Conservation (phyloP, 2,797 vertebrate genomes). For the Propithecus perrieri region DNA sequence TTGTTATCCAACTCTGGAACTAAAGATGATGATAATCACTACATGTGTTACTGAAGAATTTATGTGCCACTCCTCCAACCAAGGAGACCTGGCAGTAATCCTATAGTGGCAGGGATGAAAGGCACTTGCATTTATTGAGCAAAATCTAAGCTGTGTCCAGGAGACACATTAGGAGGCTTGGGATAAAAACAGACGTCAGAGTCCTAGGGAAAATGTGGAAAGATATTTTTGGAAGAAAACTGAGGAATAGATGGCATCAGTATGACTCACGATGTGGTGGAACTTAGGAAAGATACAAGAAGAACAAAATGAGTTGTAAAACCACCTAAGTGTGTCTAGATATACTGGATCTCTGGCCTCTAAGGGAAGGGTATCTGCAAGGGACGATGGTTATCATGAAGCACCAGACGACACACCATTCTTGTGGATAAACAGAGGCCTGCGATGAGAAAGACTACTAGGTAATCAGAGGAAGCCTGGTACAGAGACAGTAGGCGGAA, state of each 20-base stretch:
- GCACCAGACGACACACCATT: neutral
- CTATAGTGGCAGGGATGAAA: conserved; percentile 1
- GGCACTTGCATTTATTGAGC: conserved; percentile 33
- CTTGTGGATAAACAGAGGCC: neutral
- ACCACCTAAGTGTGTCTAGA: neutral
- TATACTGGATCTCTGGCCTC: neutral
- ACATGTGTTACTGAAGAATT: neutral
- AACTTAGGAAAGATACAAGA: conserved; percentile 39
- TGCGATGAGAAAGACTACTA: neutral
- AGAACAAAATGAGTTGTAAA: neutral
- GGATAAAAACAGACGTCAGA: neutral
- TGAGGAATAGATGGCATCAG: conserved; percentile 28
- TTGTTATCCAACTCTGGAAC: neutral
- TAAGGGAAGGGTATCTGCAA: neutral
- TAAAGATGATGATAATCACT: conserved; percentile 19
- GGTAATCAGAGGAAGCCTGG: neutral
- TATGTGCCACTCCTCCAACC: neutral
- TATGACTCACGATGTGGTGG: conserved; percentile 28
- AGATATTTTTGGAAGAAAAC: conserved; percentile 49
- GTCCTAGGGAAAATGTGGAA: conserved; percentile 15
- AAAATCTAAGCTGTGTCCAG: conserved; percentile 43
- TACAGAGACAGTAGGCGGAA: neutral
- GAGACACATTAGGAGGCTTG: neutral
- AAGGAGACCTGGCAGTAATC: neutral
- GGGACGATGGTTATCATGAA: neutral